Evolutionary conservation across 2,888 invertebrate species (phyloP), one percentile per base, ranked within the genome.

Genomic region (Cyclophora punctaria): DNA sequence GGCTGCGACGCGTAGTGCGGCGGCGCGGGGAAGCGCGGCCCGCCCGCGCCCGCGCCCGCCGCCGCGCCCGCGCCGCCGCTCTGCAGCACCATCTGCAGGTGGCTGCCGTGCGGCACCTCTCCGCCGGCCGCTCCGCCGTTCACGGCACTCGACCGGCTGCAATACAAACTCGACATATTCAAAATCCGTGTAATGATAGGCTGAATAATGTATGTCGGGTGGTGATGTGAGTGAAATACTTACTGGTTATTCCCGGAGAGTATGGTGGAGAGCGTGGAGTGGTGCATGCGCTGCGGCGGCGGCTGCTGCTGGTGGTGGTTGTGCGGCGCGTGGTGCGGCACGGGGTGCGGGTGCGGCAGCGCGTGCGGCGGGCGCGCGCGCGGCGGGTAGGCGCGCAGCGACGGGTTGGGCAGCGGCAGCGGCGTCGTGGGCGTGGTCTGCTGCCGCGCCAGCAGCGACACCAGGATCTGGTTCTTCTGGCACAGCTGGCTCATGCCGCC

Each of bases 391-490:
- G 70, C 65, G 41, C 85, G 79, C 64, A 82, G 62, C 78, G 93
- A 94, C 44, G 95, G 94, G 62, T 92, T 93, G 57, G 93, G 92
- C 59, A 92, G 90, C 58, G 92, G 92, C 67, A 93, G 88, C 53
- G 92, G 92, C 47, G 92, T 92, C 35, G 93, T 91, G 44, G 92
- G 91, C 60, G 90, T 84, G 35, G 92, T 90, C 58, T 93, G 92
- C 64, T 94, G 93, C 73, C 94, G 93, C 49, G 94, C 95, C 71
- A 97, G 82, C 64, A 97, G 80, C 44, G 93, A 93, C 42, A 96
- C 96, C 62, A 97, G 88, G 92, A 97, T 96, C 76, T 93, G 93
- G 78, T 96, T 96, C 74, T 92, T 93, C 78, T 94, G 93, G 80
- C 94, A 94, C 48, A 96, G 87, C 60, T 92, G 92, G 64, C 94